Evolutionary conservation across 53 echinoderm and acorn worm species (phyloP), one percentile per base, ranked within the genome.

Genomic region (Stichopus horrens): DNA sequence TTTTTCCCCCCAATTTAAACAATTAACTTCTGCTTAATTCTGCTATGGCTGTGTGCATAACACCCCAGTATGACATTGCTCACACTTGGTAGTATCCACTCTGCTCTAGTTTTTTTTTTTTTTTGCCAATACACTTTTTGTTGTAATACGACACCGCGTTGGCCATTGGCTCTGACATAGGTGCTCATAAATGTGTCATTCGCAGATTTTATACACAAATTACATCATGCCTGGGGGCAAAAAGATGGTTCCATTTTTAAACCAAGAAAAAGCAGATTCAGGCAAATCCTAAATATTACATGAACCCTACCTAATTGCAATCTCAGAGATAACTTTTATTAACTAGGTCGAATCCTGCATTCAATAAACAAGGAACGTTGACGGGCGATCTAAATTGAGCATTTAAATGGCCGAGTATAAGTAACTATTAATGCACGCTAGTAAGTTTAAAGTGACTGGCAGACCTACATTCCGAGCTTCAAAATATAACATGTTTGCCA

Each of bases 171-270:
- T 85, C 59, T 67, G 85, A 67, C 85, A 85, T 66, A 59, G 66
- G 67, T 52, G 66, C 59, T 85, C 85, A 85, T 85, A 85, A 85
- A 85, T 85, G 85, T 85, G 85, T 85, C 85, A 23, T 18, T 85
- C 85, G 16, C 65, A 85, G 85, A 59, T 85, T 85, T 85, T 85
- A 85, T 85, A 59, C 59, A 85, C 85, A 85, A 85, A 85, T 85
- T 67, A 85, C 85, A 85, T 85, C 67, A 67, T 63, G 85, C 85
- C 85, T 67, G 52, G 53, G 85, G 85, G 65, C 53, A 66, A 51
- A 67, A 67, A 85, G 85, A 85, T 85, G 85, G 85, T 18, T 85
- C 66, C 21, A 56, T 81, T 79, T 58, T 81, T 21, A 52, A 37
- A 37, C 37, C n/a, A 18, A 71, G 71, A 55, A 57, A 80, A 56